These are phyloP conservation scores for Luffia ferchaultella DNA, from an alignment of 2,888 invertebrate species.

Conservation along the genomic window DNA sequence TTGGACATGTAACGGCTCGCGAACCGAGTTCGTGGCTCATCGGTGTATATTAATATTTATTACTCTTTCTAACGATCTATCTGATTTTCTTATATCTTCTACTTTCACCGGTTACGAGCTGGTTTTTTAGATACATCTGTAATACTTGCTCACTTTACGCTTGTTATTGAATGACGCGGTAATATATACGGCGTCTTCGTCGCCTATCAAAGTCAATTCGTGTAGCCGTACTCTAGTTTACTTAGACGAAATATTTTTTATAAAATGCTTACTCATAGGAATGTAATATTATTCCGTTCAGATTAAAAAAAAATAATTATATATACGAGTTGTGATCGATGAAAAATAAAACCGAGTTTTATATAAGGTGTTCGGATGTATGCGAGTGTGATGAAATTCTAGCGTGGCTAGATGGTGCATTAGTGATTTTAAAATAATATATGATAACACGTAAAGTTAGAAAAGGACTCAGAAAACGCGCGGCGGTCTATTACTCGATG, in stretches of 20 bases:
- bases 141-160: slow-evolving; percentile 52
- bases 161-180: slow-evolving; percentile 36
- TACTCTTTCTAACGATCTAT: background rate
- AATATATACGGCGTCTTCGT: slow-evolving; percentile 26
- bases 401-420: slow-evolving; percentile 55
- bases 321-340: slow-evolving; percentile 51
- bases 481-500: too few species aligned
- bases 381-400: slow-evolving; percentile 52
- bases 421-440: slow-evolving; percentile 34
- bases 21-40: slow-evolving; percentile 26
- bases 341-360: slow-evolving; percentile 63
- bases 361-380: slow-evolving; percentile 57
- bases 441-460: too few species aligned
- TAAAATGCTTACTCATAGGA: slow-evolving; percentile 25
- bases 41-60: background rate
- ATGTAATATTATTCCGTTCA: slow-evolving; percentile 50
- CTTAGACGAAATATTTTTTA: slow-evolving; percentile 48
- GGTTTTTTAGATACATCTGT: slow-evolving; percentile 25
- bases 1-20: too few species aligned
- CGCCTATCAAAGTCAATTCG: slow-evolving; percentile 49
- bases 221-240: slow-evolving; percentile 37
- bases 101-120: background rate
- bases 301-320: slow-evolving; percentile 46
- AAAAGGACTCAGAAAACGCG: too few species aligned
- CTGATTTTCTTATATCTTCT: background rate